Conservation (phyloP, 2,797 vertebrate species). For the Oreortyx pictus region DNA sequence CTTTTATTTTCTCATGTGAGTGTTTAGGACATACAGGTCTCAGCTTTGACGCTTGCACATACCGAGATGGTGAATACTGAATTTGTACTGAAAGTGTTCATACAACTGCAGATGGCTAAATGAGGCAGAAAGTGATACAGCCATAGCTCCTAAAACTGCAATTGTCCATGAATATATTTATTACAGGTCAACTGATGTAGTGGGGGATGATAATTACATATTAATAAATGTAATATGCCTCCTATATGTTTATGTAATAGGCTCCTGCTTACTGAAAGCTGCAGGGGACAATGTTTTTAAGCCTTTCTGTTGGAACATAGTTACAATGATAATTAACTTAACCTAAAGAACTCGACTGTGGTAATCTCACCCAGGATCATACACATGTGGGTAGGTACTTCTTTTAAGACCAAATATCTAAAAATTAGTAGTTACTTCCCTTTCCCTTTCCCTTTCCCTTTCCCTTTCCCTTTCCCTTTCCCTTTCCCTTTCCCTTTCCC, state of each 20-base stretch:
- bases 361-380: too few relatives aligned
- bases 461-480: too few relatives aligned
- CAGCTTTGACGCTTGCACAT: fast-evolving
- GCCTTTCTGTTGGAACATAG: background rate
- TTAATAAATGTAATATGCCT: background rate
- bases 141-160: background rate
- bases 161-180: background rate
- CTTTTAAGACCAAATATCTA: background rate
- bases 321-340: background rate
- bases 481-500: too few relatives aligned
- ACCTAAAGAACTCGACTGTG: background rate
- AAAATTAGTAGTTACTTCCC: background rate
- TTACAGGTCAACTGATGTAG: background rate
- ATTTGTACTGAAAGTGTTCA: background rate
- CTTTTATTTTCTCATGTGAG: background rate
- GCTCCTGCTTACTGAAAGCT: background rate
- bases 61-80: background rate
- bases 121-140: background rate
- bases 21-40: background rate
- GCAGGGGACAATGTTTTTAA: background rate
- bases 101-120: background rate
- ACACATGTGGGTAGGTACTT: background rate
- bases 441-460: background rate
- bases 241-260: background rate
- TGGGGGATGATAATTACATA: background rate